Conservation (phyloP, 2,888 invertebrate genomes). For the Horisme vitalbata region DNA sequence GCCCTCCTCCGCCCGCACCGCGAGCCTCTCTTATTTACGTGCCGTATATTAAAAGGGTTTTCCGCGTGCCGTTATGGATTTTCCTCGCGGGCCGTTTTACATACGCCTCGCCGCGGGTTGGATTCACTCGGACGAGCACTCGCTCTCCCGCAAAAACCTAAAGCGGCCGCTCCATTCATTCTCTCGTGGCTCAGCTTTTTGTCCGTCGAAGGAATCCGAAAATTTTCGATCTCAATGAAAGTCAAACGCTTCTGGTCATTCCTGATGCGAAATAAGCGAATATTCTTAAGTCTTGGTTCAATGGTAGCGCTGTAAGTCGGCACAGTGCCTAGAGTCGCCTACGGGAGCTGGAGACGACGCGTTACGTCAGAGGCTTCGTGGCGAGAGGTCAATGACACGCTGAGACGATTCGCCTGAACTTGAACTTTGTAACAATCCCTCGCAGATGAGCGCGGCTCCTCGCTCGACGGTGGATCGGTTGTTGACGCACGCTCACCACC, state of each 20-base stretch:
- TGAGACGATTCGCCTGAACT: conserved; percentile 47
- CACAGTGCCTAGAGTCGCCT: neutral
- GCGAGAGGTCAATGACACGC: conserved; percentile 47
- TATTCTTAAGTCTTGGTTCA: neutral
- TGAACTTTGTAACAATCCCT: conserved; percentile 46
- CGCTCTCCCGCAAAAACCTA: conserved; percentile 29
- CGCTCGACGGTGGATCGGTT: too few relatives aligned
- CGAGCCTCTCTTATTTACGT: conserved; percentile 75
- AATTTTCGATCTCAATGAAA: conserved; percentile 35
- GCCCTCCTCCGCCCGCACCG: conserved; percentile 43
- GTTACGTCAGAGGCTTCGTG: conserved; percentile 42
- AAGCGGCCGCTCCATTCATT: conserved; percentile 38
- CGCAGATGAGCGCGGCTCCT: conserved; percentile 44
- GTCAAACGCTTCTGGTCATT: conserved; percentile 10
- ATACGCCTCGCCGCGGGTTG: conserved; percentile 61
- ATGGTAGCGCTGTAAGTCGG: neutral
- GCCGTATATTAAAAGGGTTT: conserved; percentile 83
- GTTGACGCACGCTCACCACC: too few relatives aligned
- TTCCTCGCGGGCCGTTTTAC: conserved; percentile 71
- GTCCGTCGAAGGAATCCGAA: conserved; percentile 27
- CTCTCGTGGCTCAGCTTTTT: conserved; percentile 37
- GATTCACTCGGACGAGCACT: conserved; percentile 14
- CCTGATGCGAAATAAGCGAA: neutral
- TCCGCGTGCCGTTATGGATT: conserved; percentile 82
- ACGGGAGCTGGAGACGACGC: conserved; percentile 5